Evolutionary conservation across 2,888 invertebrate genomes (phyloP).

Genomic region (Pyrochroa serraticornis): DNA sequence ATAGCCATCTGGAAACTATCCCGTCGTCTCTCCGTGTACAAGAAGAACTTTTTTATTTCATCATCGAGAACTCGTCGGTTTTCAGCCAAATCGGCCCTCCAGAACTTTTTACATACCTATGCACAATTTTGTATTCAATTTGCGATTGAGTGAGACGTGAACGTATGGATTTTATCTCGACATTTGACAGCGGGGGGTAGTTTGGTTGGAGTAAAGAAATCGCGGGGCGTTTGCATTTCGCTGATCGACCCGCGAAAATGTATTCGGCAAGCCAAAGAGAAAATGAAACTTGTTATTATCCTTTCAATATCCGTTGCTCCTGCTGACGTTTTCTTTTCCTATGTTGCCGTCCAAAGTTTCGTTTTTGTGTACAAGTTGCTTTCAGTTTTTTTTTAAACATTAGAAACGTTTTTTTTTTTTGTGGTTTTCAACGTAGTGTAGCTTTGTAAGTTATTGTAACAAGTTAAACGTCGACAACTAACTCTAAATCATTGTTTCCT

Average conservation of each 20-base stretch:
- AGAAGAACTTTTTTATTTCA: not conserved
- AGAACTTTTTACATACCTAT: slow-evolving; percentile 14
- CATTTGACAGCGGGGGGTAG: slow-evolving; percentile 37
- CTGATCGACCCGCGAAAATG: slow-evolving; percentile 24
- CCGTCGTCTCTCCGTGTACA: not conserved
- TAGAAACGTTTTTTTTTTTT: not conserved
- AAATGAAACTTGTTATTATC: slow-evolving; percentile 35
- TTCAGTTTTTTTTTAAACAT: not conserved
- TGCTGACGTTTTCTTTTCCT: slow-evolving; percentile 20
- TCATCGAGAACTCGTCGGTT: too few relatives aligned
- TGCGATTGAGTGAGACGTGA: slow-evolving; percentile 26
- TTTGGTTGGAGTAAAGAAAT: slow-evolving; percentile 36
- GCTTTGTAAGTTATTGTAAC: not conserved
- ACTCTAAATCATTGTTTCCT: slow-evolving; percentile 32
- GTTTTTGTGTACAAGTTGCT: slow-evolving; percentile 9
- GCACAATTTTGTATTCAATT: slow-evolving; percentile 33
- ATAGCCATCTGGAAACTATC: slow-evolving; percentile 34
- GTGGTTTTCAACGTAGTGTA: not conserved
- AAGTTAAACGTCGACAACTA: not conserved
- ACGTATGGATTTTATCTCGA: slow-evolving; percentile 39
- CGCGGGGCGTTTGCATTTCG: slow-evolving; percentile 28
- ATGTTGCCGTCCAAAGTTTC: slow-evolving; percentile 7
- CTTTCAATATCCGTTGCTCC: slow-evolving; percentile 34
- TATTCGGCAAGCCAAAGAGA: slow-evolving; percentile 32
- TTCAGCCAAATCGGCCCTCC: not conserved